Conservation (phyloP, 2,888 invertebrate species). For the Odontocolon sp. region DNA sequence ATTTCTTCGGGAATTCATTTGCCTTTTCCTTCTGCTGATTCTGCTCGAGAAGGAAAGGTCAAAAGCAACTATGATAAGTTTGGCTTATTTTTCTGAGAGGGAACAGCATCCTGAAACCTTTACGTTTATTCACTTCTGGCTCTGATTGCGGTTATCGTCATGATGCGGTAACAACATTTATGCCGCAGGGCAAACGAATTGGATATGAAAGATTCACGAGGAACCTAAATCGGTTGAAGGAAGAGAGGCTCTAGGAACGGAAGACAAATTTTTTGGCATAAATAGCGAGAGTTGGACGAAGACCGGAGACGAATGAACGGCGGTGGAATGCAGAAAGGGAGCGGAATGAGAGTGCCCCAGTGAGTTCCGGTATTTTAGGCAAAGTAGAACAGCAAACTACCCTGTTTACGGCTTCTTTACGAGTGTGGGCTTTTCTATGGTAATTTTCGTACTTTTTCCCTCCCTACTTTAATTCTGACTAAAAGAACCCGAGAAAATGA, state of each 20-base stretch:
- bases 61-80: background rate
- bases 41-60: conserved; percentile 2
- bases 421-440: too few relatives aligned
- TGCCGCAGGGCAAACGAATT: conserved; percentile 39
- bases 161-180: conserved; percentile 9
- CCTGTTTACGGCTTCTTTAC: conserved; percentile 41
- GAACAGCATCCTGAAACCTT: conserved; percentile 30
- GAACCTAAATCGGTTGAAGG: conserved; percentile 33
- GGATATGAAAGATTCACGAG: conserved; percentile 56
- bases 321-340: conserved; percentile 2
- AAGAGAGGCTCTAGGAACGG: background rate
- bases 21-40: background rate
- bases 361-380: conserved; percentile 30
- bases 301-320: background rate
- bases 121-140: background rate
- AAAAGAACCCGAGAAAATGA: too few relatives aligned
- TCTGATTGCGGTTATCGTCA: background rate
- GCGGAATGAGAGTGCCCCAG: conserved; percentile 7
- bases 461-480: background rate
- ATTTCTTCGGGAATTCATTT: conserved; percentile 16
- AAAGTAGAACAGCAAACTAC: conserved; percentile 35
- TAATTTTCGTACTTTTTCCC: background rate
- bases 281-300: conserved; percentile 24
- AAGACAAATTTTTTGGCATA: conserved; percentile 46
- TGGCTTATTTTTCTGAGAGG: conserved; percentile 7